phyloP scores from a whole-genome alignment of 2,113 vertebrate genomes.

The Pithys albifrons region DNA sequence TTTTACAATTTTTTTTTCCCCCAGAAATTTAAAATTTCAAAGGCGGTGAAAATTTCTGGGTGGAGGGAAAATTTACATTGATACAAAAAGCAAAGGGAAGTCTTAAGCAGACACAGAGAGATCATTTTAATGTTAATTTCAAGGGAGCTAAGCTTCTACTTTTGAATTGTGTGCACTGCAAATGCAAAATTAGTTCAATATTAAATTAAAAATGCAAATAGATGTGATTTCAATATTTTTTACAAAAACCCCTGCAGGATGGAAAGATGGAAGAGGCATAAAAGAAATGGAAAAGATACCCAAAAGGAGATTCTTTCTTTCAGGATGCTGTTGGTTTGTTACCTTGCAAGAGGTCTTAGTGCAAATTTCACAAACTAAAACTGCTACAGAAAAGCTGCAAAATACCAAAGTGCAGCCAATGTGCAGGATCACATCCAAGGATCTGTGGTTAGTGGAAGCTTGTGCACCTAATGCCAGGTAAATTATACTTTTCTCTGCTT shows the following conservation, averaged over 20 bases:
- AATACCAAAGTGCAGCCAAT: fast-evolving
- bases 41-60: neutral
- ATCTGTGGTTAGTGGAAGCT: neutral
- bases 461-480: neutral
- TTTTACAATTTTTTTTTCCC: neutral
- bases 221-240: neutral
- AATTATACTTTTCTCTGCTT: neutral
- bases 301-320: neutral
- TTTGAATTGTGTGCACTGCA: neutral
- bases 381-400: neutral
- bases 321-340: neutral
- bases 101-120: neutral
- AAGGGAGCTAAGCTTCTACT: neutral
- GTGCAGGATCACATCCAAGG: neutral
- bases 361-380: neutral
- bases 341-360: neutral
- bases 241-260: neutral
- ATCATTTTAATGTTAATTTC: neutral
- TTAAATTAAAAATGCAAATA: neutral
- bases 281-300: neutral
- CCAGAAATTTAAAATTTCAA: neutral
- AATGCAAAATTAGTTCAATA: neutral
- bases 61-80: neutral
- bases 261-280: neutral
- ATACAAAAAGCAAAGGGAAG: neutral